These are phyloP conservation scores for Tragopan temminckii DNA, from an alignment of 2,797 vertebrate species.

Conservation along the genomic window DNA sequence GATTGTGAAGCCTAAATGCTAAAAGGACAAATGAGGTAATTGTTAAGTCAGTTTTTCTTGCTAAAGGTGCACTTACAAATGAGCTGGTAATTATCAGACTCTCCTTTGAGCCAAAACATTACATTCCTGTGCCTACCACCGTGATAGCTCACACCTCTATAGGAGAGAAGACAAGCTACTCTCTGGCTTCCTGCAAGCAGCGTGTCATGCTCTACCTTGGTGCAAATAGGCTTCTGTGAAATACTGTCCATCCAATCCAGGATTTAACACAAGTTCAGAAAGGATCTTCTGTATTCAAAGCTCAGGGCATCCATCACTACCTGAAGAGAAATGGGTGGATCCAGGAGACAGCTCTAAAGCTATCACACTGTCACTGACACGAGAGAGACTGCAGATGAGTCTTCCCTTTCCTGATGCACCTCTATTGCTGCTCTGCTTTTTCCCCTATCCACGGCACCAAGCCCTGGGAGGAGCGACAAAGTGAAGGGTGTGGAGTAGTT, in stretches of 20 bases:
- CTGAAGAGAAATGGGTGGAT: not conserved
- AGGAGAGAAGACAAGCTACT: not conserved
- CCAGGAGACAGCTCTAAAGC: not conserved
- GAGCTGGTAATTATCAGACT: conserved; percentile 4
- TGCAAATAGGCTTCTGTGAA: not conserved
- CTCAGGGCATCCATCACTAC: not conserved
- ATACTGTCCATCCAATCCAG: not conserved
- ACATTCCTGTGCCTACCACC: not conserved
- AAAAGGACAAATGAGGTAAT: not conserved
- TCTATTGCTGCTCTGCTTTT: not conserved
- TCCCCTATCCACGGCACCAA: not conserved
- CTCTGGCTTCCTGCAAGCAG: not conserved
- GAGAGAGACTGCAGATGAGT: not conserved
- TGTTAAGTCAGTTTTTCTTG: not conserved
- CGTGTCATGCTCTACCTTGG: not conserved
- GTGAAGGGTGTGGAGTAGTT: not conserved
- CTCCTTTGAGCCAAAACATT: conserved; percentile 29
- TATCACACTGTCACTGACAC: not conserved
- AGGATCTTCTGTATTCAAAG: not conserved
- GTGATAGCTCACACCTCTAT: not conserved
- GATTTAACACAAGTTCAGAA: not conserved
- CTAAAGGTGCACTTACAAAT: not conserved
- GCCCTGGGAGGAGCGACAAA: not conserved
- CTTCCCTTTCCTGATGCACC: not conserved
- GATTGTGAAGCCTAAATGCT: not conserved